Base-by-base conservation (phyloP, 2,113 vertebrate species). In the Tupaia chinensis region DNA sequence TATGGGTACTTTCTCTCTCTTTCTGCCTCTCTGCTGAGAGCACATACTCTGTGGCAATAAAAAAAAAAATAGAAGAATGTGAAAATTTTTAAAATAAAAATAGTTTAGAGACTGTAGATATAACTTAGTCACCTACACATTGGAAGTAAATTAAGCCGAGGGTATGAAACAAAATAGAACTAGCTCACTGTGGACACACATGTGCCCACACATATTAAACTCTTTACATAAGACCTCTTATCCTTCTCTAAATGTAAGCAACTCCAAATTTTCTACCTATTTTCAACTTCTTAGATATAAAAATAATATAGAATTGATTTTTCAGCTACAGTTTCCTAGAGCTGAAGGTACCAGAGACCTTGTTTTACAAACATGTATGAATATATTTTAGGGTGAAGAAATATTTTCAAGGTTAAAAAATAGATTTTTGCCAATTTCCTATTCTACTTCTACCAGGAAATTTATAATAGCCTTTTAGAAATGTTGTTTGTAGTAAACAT, bases 271-370 rank as follows among this genome's bases (percentile, higher is more conserved):
- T 91, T 54, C 20, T 8, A 81, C 34, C 12, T 34, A n/a, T 63
- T 84, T 89, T 16, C 12, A 60, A 74, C 10, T 34, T 87, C 12
- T 70, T 94, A 81, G 15, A 22, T 23, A 44, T 25, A 9, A 80
- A 80, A 82, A 69, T 32, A 80, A 68, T 4, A 17, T 25, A 2
- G 19, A 69, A 66, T 60, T 56, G 27, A 61, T 82, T 72, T 83
- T 82, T 89, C n/a, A 96, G 10, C 19, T 63, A 20, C 10, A 78
- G 17, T 25, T 58, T 91, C 87, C 34, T 65, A 54, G 25, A 79
- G 9, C 17, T 73, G 9, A 78, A 23, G 15, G 0, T 5, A 87
- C 60, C 12, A 85, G 12, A 32, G 22, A 91, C 9, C 13, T 65
- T 25, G 23, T 25, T 56, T 80, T n/a, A 13, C 32, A 79, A 25